Evolutionary conservation across 2,797 vertebrate species (phyloP).

Genomic region (Pogoniulus pusillus): DNA sequence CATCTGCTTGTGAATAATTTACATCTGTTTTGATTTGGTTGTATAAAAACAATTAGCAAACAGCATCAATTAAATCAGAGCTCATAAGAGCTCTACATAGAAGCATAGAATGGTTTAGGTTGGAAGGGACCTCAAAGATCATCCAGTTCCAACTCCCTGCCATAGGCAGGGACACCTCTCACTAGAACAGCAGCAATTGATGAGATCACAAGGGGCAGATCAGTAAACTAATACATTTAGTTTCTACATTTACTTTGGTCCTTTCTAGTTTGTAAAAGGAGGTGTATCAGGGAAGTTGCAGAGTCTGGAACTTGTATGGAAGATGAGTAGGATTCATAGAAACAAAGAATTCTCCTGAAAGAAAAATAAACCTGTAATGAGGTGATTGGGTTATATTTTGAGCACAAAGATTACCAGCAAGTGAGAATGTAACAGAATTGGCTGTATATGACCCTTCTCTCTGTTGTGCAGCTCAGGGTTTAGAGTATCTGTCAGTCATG

Average conservation of each 20-base stretch:
- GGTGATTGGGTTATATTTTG: constrained; percentile 17
- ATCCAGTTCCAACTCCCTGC: no score
- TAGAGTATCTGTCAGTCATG: background rate
- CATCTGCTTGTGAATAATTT: background rate
- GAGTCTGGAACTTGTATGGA: background rate
- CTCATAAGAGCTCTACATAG: background rate
- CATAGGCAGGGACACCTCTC: no score
- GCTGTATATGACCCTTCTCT: background rate
- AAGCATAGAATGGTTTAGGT: no score
- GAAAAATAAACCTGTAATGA: constrained; percentile 11
- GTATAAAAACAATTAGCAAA: background rate
- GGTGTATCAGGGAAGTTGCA: background rate
- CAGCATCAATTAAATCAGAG: background rate
- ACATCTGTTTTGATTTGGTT: background rate
- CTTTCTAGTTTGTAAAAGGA: constrained; percentile 14
- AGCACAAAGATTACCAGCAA: background rate
- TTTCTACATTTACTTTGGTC: no score
- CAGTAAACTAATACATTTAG: no score
- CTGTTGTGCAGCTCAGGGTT: background rate
- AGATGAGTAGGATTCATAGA: constrained; percentile 4
- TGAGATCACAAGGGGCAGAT: background rate
- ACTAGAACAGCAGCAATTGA: background rate
- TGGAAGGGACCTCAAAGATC: no score
- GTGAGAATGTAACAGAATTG: background rate
- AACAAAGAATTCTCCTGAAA: background rate